Evolutionary conservation across 2,888 invertebrate genomes (phyloP).

Genomic region (Coremacera marginata): DNA sequence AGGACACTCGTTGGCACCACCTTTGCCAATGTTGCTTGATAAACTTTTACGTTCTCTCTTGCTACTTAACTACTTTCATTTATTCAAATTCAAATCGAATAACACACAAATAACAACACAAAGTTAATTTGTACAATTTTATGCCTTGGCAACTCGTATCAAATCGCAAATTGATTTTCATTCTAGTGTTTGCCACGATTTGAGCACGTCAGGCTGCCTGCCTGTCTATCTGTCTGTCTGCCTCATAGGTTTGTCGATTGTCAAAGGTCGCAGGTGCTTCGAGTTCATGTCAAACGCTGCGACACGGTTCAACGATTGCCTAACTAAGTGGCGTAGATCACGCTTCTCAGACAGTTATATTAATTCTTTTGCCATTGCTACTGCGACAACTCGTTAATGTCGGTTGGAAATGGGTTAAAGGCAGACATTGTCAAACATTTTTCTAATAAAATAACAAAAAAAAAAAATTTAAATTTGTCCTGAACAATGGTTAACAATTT

Average conservation of each 20-base stretch:
- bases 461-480: too few relatives aligned
- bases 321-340: conserved; percentile 48
- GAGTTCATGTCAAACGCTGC: neutral
- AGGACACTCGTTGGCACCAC: conserved; percentile 43
- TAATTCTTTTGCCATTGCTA: conserved; percentile 13
- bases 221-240: neutral
- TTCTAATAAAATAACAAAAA: too few relatives aligned
- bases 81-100: neutral
- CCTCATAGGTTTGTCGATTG: neutral
- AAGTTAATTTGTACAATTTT: conserved; percentile 47
- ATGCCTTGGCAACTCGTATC: conserved; percentile 44
- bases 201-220: neutral
- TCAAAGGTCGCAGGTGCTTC: conserved; percentile 5
- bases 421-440: too few relatives aligned
- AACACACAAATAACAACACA: conserved; percentile 45
- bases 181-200: neutral
- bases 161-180: conserved; percentile 52
- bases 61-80: conserved; percentile 37
- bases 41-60: too few relatives aligned
- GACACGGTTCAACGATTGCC: conserved; percentile 20
- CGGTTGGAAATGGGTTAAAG: neutral
- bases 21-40: too few relatives aligned
- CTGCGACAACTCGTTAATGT: conserved; percentile 1
- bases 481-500: too few relatives aligned
- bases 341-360: conserved; percentile 43